These are phyloP conservation scores for Hiodon tergisus DNA, from an alignment of 2,113 vertebrate species.

Conservation along the genomic window DNA sequence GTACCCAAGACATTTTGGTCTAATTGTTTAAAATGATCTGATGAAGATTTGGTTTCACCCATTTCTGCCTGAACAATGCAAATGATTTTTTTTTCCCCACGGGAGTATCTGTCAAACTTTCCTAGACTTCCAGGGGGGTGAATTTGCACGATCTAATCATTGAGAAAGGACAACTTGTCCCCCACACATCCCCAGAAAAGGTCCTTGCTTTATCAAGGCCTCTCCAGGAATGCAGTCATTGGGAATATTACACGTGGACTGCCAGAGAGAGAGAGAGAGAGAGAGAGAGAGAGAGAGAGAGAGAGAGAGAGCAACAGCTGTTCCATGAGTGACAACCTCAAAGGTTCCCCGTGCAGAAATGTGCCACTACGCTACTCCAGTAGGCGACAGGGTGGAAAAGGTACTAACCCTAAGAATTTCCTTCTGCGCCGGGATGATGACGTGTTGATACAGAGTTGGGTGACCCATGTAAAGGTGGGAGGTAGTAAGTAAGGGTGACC, in stretches of 20 bases:
- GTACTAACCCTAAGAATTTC: conserved; percentile 33
- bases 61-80: conserved; percentile 31
- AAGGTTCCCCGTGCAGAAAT: conserved; percentile 71
- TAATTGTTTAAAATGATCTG: too few relatives aligned
- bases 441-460: too few relatives aligned
- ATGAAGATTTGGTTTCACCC: too few relatives aligned
- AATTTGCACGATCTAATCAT: conserved; percentile 41
- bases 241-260: conserved; percentile 34
- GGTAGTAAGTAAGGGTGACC: too few relatives aligned
- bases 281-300: conserved; percentile 6
- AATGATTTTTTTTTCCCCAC: conserved; percentile 49
- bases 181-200: conserved; percentile 16
- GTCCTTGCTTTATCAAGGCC: conserved; percentile 65
- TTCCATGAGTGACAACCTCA: conserved; percentile 78
- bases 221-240: conserved; percentile 58
- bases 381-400: conserved; percentile 58
- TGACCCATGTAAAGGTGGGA: too few relatives aligned
- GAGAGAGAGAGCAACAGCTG: conserved; percentile 64
- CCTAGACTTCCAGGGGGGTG: conserved; percentile 31
- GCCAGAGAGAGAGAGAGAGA: conserved; percentile 1
- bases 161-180: conserved; percentile 39
- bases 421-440: too few relatives aligned
- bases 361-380: conserved; percentile 68
- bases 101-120: conserved; percentile 50
- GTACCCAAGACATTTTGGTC: too few relatives aligned